phyloP scores from a whole-genome alignment of 2,113 vertebrate genomes.

The Petroica traversi region DNA sequence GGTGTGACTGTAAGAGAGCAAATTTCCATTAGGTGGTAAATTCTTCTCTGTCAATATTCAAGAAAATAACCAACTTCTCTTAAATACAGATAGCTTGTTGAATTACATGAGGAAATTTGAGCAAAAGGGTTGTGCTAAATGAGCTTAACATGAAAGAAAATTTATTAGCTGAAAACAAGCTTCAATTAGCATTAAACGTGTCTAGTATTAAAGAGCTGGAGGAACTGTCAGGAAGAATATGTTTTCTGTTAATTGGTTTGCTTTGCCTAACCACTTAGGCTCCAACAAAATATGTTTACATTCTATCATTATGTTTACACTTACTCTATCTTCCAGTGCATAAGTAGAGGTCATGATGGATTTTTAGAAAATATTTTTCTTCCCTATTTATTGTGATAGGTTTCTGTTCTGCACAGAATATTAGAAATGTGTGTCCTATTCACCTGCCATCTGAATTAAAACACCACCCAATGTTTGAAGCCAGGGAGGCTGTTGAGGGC shows the following conservation, averaged over 20 bases:
- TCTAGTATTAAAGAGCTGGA: not conserved
- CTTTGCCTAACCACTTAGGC: not conserved
- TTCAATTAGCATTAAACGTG: not conserved
- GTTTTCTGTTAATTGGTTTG: not conserved
- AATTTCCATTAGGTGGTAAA: not conserved
- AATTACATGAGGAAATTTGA: constrained; percentile 62
- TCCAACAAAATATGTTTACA: not conserved
- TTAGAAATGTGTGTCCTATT: not conserved
- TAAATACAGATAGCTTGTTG: constrained; percentile 48
- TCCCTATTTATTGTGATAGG: not conserved
- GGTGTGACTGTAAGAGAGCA: not conserved
- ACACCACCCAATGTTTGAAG: not conserved
- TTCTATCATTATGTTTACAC: not conserved
- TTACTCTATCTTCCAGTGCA: not conserved
- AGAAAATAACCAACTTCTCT: not conserved
- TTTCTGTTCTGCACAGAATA: constrained; percentile 23
- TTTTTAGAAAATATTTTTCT: not conserved
- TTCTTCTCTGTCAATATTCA: not conserved
- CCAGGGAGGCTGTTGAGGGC: not conserved
- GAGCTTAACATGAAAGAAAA: not conserved
- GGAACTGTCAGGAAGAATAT: not conserved
- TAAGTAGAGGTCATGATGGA: not conserved
- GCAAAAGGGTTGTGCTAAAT: constrained; percentile 25
- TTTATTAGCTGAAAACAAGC: not conserved
- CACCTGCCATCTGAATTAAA: not conserved